Base-by-base conservation (phyloP, 2,113 vertebrate genomes). In the Etheostoma spectabile region DNA sequence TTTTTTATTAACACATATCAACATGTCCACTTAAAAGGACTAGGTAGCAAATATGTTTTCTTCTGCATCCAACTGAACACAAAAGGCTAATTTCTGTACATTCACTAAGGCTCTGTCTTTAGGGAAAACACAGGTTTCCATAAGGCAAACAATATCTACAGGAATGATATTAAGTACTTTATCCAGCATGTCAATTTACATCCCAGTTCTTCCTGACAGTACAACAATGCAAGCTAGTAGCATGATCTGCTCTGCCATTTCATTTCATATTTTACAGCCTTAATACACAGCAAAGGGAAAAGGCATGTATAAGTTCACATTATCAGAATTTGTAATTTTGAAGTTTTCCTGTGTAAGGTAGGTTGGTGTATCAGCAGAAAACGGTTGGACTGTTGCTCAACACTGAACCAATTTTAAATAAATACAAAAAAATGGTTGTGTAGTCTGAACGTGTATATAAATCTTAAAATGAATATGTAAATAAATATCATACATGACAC, bases 121-220 rank as follows among this genome's bases (percentile, higher is more conserved):
- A 96, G 94, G 95, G 84, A 89, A 91, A 96, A 96, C 95, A 93
- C 94, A 91, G 93, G 94, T 96, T 96, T 88, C 95, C 96, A 95
- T 97, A 98, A 98, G 96, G 96, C 96, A 98, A 97, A 97, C 95
- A 94, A 96, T 94, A 96, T 96, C 95, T 96, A 97, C 96, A 97
- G 97, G 97, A 97, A 98, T 97, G 96, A 94, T 96, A 94, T 95
- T 94, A 96, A 97, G 96, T 97, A 95, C 91, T 94, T 95, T 63
- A 95, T 96, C 96, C 96, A 96, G 96, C 96, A 94, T 95, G 95
- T 96, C 95, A 95, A 94, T 95, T 91, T 94, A 93, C 92, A 92
- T 94, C 88, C 90, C 80, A 73, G 46, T 79, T 86, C 19, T 80
- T 94, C 91, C 93, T 95, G 91, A 95, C 93, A 95, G 95, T 94